Conservation (phyloP, 2,888 invertebrate species). For the Dendrolimus pini region DNA sequence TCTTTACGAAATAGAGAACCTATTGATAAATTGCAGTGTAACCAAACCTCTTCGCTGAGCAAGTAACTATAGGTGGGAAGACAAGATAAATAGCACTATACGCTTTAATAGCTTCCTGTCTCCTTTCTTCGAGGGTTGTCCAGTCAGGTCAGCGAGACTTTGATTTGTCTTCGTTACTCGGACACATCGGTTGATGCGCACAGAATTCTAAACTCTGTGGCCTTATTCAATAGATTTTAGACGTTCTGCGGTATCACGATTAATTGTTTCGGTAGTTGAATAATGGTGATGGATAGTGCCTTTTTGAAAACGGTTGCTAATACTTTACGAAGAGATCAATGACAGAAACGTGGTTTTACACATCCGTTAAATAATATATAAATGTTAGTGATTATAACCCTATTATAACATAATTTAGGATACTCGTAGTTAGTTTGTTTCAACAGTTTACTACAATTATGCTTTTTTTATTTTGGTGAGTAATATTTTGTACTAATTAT, state of each 20-base stretch:
- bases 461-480: too few species aligned
- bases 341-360: neutral
- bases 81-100: slow-evolving; percentile 66
- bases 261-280: slow-evolving; percentile 7
- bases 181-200: slow-evolving; percentile 43
- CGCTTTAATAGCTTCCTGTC: slow-evolving; percentile 64
- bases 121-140: slow-evolving; percentile 50
- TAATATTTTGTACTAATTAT: too few species aligned
- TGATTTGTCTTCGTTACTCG: slow-evolving; percentile 73
- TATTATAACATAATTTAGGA: too few species aligned
- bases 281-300: neutral
- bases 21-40: neutral
- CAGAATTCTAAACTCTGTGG: slow-evolving; percentile 37
- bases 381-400: too few species aligned
- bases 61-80: slow-evolving; percentile 14
- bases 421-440: too few species aligned
- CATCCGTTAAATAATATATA: neutral
- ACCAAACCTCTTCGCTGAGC: neutral
- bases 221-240: slow-evolving; percentile 31
- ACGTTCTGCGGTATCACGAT: slow-evolving; percentile 16
- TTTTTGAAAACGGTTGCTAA: neutral
- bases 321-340: too few species aligned
- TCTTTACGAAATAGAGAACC: neutral
- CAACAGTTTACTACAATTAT: too few species aligned
- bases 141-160: slow-evolving; percentile 50